These are phyloP conservation scores for Calidris pugnax DNA, from an alignment of 2,113 vertebrate genomes.

Conservation along the genomic window DNA sequence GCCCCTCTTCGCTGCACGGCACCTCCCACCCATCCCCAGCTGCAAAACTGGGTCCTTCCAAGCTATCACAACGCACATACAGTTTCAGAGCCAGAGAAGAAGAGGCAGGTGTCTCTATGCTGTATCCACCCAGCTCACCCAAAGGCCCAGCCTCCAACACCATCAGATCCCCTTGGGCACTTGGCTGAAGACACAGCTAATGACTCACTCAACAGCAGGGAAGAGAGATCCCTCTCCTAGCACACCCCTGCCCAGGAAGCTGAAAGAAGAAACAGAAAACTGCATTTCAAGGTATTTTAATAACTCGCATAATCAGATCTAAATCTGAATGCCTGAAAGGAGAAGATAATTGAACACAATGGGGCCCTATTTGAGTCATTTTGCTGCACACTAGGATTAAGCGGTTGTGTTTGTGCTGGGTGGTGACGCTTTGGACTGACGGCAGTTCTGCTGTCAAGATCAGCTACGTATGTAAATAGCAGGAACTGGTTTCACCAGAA, in stretches of 20 bases:
- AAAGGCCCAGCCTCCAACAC: background rate
- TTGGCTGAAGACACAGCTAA: background rate
- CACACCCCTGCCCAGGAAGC: background rate
- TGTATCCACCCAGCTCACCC: background rate
- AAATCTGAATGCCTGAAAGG: background rate
- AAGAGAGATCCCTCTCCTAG: background rate
- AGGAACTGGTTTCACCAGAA: conserved; percentile 58
- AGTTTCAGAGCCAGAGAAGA: background rate
- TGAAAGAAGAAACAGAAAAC: background rate
- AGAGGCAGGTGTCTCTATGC: background rate
- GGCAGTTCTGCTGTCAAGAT: background rate
- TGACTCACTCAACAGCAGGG: background rate
- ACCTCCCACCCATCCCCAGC: background rate
- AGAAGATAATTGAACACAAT: background rate
- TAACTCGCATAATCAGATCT: background rate
- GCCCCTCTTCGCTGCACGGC: background rate
- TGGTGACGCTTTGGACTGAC: background rate
- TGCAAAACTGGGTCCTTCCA: background rate
- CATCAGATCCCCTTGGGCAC: background rate
- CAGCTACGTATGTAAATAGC: background rate
- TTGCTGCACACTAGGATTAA: background rate
- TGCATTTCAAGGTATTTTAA: background rate
- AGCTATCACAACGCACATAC: background rate
- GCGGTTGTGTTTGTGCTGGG: background rate
- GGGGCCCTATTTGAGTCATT: background rate